These are phyloP conservation scores for Pristionchus mayeri DNA, from an alignment of 2,888 invertebrate species.

Conservation along the genomic window DNA sequence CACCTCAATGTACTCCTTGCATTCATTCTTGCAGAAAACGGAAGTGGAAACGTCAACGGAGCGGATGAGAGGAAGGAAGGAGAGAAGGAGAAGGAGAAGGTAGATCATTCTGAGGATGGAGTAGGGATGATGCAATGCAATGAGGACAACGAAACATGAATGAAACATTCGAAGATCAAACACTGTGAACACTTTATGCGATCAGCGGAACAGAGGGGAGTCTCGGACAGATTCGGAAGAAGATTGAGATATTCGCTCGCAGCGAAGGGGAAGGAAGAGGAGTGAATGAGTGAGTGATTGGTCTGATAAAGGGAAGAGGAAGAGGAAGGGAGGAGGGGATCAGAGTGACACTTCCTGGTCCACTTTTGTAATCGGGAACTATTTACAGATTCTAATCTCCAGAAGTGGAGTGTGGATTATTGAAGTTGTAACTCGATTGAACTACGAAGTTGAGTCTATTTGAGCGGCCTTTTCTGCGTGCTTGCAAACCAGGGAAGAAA, in stretches of 20 bases:
- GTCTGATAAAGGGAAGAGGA: neutral
- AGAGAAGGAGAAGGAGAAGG: neutral
- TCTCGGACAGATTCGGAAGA: neutral
- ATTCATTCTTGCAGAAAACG: slow-evolving; percentile 46
- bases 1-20: slow-evolving; percentile 44
- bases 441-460: too few species aligned
- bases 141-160: neutral
- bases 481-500: too few species aligned
- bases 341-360: neutral
- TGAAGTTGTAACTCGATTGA: too few species aligned
- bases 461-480: too few species aligned
- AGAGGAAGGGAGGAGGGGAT: neutral
- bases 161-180: too few species aligned
- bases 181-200: neutral
- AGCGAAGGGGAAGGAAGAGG: neutral
- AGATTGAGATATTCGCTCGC: neutral
- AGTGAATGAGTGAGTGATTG: neutral
- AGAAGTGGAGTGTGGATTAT: too few species aligned
- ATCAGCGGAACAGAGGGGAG: neutral
- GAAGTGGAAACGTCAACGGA: slow-evolving; percentile 29
- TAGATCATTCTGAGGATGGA: slow-evolving; percentile 34
- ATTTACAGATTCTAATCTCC: too few species aligned
- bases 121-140: neutral
- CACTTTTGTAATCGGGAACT: neutral
- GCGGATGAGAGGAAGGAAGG: neutral